These are phyloP conservation scores for Chlorops oryzae DNA, from an alignment of 1,140 invertebrate genomes.

Conservation along the genomic window DNA sequence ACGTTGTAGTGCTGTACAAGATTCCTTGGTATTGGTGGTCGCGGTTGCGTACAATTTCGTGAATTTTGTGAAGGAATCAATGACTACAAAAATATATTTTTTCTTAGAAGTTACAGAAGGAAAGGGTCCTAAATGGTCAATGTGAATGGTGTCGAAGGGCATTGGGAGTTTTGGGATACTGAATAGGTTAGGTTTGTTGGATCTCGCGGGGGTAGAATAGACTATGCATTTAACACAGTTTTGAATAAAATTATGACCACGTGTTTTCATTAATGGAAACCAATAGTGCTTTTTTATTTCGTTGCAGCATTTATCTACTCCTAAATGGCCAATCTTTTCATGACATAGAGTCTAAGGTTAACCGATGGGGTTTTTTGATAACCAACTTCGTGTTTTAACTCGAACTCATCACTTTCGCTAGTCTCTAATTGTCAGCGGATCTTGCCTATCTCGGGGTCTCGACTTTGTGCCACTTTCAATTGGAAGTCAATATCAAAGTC, in stretches of 20 bases:
- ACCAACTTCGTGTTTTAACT: conserved; percentile 21
- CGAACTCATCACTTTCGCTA: conserved; percentile 19
- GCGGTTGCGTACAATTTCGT: neutral
- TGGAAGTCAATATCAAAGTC: conserved; percentile 17
- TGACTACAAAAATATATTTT: conserved; percentile 48
- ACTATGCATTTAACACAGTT: conserved; percentile 38
- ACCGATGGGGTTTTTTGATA: conserved; percentile 21
- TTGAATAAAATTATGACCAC: conserved; percentile 28
- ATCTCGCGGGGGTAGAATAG: conserved; percentile 29
- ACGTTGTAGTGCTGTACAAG: no score
- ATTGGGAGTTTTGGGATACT: conserved; percentile 9
- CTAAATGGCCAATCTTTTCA: conserved; percentile 40
- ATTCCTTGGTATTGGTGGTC: conserved; percentile 19
- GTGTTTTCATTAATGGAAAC: conserved; percentile 32
- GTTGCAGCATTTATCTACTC: conserved; percentile 38
- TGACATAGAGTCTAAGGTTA: conserved; percentile 33
- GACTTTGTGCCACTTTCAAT: conserved; percentile 15
- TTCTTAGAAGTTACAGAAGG: conserved; percentile 37
- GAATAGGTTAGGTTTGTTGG: conserved; percentile 39
- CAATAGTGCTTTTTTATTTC: conserved; percentile 41
- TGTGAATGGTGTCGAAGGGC: no score
- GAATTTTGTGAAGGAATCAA: conserved; percentile 29
- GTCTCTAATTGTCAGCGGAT: conserved; percentile 23
- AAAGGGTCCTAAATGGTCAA: conserved; percentile 26
- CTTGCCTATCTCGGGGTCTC: conserved; percentile 38